Base-by-base conservation (phyloP, 2,888 invertebrate species). In the Oegoconia quadripuncta region DNA sequence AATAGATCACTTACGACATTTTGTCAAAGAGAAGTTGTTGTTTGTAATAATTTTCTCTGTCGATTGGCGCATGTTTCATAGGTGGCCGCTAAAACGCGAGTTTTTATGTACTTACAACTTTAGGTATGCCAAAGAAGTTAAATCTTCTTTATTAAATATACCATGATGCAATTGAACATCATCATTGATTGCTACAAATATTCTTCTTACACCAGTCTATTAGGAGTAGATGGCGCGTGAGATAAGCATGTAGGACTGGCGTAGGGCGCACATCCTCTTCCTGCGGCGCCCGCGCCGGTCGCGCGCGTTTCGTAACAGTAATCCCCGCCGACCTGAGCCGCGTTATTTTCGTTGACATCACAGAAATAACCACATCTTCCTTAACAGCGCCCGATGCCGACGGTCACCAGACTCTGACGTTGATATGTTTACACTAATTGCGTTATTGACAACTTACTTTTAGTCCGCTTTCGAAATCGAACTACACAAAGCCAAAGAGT, bases 281-380 rank as follows among this genome's bases (percentile, higher is more conserved):
- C 84, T 81, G 80, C 65, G 32, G 17, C 17, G 7, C 54, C 61
- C n/a, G 16, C 30, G 30, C 17, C 30, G 62, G 50, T 48, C 54
- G 51, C 58, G 60, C 60, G 60, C 56, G 64, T 83, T 77, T 83
- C 82, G 83, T 79, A 83, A 84, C 68, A 74, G 70, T 67, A 72
- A 71, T 68, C 69, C 74, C 63, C 66, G 64, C 31, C 59, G 48
- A 51, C 50, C 47, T 52, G 50, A 59, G 60, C 48, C 65, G 68
- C 66, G 81, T 84, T 86, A 86, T 86, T 86, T 86, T 76, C 67
- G 84, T 79, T 82, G 81, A 81, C 82, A 81, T 66, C 71, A 82
- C 84, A 77, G 75, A 86, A 86, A 87, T 87, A 87, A 83, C 75
- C 70, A 48, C 74, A 69, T 76, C 76, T 81, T 72, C 74, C 76